A percentile compares a stretch with the other conserved stretches of the same genome.
Evolutionary conservation across 2,797 vertebrate species (phyloP).

Genomic region (Mus minutoides): DNA sequence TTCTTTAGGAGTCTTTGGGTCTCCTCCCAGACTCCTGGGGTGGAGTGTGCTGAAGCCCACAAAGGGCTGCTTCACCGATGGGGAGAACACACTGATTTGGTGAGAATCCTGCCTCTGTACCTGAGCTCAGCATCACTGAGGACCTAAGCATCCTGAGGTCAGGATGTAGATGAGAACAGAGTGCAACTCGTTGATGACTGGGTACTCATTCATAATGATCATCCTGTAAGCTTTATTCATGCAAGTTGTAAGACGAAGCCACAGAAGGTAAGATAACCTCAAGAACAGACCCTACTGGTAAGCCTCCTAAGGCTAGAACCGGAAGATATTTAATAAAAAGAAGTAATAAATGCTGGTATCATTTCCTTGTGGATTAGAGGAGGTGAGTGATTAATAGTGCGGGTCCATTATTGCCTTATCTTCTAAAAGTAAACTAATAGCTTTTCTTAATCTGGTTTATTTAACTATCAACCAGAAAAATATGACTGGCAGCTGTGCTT

Average conservation of each 20-base stretch:
- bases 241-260: neutral
- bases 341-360: neutral
- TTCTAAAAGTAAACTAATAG: neutral
- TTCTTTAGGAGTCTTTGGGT: conserved; percentile 50
- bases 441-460: neutral
- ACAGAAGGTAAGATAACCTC: neutral
- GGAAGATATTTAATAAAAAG: neutral
- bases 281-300: neutral
- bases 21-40: neutral
- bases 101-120: neutral
- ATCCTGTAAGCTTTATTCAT: neutral
- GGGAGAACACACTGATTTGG: neutral
- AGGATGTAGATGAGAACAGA: neutral
- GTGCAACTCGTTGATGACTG: neutral
- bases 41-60: neutral
- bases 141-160: neutral
- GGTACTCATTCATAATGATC: neutral
- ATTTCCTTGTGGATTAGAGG: neutral
- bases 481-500: neutral
- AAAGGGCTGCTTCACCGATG: neutral
- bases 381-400: conserved; percentile 6
- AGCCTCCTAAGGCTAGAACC: neutral
- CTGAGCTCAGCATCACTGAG: neutral
- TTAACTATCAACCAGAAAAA: neutral
- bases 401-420: neutral